Conservation (phyloP, 2,888 invertebrate genomes). For the Eutolmus rufibarbis region DNA sequence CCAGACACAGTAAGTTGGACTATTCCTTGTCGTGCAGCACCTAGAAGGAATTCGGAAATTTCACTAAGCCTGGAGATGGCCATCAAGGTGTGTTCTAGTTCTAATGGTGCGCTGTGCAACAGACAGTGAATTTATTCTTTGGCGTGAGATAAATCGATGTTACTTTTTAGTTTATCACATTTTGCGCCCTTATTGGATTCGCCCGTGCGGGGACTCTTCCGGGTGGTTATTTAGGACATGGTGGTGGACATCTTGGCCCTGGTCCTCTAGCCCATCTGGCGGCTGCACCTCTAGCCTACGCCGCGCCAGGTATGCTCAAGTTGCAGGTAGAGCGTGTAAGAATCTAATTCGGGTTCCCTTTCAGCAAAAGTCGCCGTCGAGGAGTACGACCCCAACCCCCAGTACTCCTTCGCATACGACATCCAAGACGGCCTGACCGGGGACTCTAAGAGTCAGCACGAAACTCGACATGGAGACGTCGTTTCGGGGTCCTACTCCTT, state of each 20-base stretch:
- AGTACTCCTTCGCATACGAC: constrained; percentile 60
- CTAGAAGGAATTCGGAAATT: neutral
- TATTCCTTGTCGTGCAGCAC: constrained; percentile 30
- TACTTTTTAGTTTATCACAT: constrained; percentile 49
- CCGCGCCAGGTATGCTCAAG: constrained; percentile 44
- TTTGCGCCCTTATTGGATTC: constrained; percentile 51
- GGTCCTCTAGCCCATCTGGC: constrained; percentile 47
- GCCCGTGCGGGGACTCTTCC: constrained; percentile 51
- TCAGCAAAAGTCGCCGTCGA: constrained; percentile 48
- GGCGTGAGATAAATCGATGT: neutral
- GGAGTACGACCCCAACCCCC: constrained; percentile 51
- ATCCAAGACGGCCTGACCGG: constrained; percentile 60
- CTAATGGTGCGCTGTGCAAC: neutral
- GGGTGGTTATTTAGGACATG: constrained; percentile 42
- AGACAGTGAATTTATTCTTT: neutral
- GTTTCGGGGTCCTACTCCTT: constrained; percentile 64
- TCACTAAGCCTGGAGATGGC: constrained; percentile 48
- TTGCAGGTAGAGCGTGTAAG: neutral
- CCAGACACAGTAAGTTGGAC: constrained; percentile 46
- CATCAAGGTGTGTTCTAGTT: constrained; percentile 50
- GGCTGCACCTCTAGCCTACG: constrained; percentile 52
- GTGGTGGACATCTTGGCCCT: constrained; percentile 44
- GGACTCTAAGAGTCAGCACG: constrained; percentile 64
- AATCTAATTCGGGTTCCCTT: neutral
- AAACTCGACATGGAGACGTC: constrained; percentile 67